A percentile compares a stretch with the other conserved stretches of the same genome.
Conservation (phyloP, 2,888 invertebrate genomes). For the Drosophila maculinotata region DNA sequence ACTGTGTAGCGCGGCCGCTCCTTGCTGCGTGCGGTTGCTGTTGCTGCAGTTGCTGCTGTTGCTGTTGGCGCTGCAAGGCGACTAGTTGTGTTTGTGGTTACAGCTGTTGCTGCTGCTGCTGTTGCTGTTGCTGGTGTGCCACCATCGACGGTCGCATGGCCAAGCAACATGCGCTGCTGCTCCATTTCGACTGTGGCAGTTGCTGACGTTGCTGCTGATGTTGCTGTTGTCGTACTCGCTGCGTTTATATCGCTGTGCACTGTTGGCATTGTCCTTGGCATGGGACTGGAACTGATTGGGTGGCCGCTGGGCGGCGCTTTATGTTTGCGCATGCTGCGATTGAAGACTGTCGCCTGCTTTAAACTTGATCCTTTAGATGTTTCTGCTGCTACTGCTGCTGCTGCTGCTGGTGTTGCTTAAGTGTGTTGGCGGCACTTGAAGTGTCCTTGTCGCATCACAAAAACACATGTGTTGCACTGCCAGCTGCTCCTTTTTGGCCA, state of each 20-base stretch:
- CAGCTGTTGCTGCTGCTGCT: conserved; percentile 32
- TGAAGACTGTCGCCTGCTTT: conserved; percentile 48
- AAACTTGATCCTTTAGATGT: conserved; percentile 44
- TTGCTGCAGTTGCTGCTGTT: conserved; percentile 37
- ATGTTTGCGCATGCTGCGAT: conserved; percentile 78
- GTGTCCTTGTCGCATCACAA: conserved; percentile 77
- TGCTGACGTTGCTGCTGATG: conserved; percentile 18
- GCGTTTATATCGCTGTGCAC: conserved; percentile 44
- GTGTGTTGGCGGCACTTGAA: conserved; percentile 71
- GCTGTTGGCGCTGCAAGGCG: conserved; percentile 42
- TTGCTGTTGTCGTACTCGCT: conserved; percentile 13
- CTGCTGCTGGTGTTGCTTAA: conserved; percentile 44
- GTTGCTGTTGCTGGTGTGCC: conserved; percentile 32
- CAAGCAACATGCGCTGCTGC: conserved; percentile 63
- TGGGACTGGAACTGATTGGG: conserved; percentile 32
- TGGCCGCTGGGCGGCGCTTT: conserved; percentile 72
- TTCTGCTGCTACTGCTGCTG: conserved; percentile 25
- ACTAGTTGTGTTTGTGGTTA: conserved; percentile 48
- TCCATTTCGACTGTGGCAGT: conserved; percentile 47
- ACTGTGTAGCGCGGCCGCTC: conserved; percentile 56
- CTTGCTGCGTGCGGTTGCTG: conserved; percentile 49
- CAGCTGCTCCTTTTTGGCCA: conserved; percentile 46
- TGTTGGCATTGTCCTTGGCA: conserved; percentile 65
- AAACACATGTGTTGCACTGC: conserved; percentile 67
- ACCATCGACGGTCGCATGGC: conserved; percentile 43